A percentile compares a stretch with the other conserved stretches of the same genome.
phyloP scores from a whole-genome alignment of 2,797 vertebrate species.

The Alosa sapidissima region DNA sequence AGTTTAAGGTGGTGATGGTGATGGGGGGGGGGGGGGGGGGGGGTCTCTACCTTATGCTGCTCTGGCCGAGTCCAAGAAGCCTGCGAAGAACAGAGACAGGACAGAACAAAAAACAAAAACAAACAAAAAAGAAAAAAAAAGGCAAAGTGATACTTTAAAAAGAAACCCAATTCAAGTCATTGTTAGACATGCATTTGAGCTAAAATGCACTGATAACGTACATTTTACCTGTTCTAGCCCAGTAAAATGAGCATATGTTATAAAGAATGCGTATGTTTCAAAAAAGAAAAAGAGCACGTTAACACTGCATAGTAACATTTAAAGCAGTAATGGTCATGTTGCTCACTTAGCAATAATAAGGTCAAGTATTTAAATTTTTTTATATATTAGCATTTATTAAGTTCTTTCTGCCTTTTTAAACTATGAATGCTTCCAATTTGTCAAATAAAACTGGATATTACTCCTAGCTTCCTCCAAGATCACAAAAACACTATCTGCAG shows the following conservation, averaged over 20 bases:
- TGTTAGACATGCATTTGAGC: conserved; percentile 51
- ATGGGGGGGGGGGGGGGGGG: neutral
- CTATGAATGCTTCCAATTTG: neutral
- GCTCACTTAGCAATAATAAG: neutral
- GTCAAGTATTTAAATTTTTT: neutral
- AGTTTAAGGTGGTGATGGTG: neutral
- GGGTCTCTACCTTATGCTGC: conserved; percentile 77
- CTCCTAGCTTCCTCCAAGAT: no score
- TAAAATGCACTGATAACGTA: conserved; percentile 40
- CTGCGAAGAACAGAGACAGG: conserved; percentile 96
- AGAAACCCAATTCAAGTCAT: conserved; percentile 57
- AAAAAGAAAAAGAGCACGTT: conserved; percentile 26
- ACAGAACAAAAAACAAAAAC: conserved; percentile 75
- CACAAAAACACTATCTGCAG: no score
- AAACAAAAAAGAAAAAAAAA: conserved; percentile 70
- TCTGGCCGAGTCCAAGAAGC: conserved; percentile 99
- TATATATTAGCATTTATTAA: neutral
- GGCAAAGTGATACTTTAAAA: conserved; percentile 81
- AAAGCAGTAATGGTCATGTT: neutral
- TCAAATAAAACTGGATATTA: no score
- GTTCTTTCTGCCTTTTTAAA: neutral
- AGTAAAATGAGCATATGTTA: conserved; percentile 40
- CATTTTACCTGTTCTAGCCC: conserved; percentile 42
- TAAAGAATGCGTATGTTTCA: conserved; percentile 16
- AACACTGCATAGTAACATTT: conserved; percentile 11